Evolutionary conservation across 2,888 invertebrate genomes (phyloP), one percentile per base, ranked within the genome.

Genomic region (Acronicta leporina): DNA sequence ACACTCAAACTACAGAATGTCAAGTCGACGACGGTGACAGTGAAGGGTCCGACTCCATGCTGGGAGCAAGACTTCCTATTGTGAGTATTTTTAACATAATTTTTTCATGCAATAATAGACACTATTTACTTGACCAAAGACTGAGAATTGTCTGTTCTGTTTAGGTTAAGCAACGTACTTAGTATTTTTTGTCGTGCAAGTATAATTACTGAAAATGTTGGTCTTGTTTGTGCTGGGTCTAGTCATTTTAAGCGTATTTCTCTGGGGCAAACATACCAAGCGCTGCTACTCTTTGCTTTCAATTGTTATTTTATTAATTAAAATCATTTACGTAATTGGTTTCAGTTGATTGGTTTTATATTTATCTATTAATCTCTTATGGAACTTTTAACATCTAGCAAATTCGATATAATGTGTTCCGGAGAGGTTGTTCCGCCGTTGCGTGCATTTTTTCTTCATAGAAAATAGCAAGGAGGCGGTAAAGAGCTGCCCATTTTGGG

Each of bases 31-130:
- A 99, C 99, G 86, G 98, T 98, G 86, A 98, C 98, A 85, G 99
- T 99, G 80, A 98, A 98, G 96, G 99, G 99, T 88, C 96, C 97
- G 89, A 97, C 97, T 94, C 99, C 99, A 89, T 97, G 97, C 93
- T 99, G 99, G 99, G 99, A 99, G 94, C 99, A 99, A 95, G 99
- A 99, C 95, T 99, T 99, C 96, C 96, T 99, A 90, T 99, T 99
- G 99, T 99, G 95, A 98, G 98, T 97, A 91, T 82, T 85, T 85
- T 82, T 84, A 81, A 83, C 74, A 76, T 77, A 72, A 61, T 4
- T 33, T 70, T 74, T 70, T 56, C 53, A 60, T 69, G 59, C 53
- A 6, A 58, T 48, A 51, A 48, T 63, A 46, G 56, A 10, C 56
- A n/a, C 20, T 72, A 67, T 67, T 20, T 0, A 35, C 1, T 50